A percentile compares a stretch with the other conserved stretches of the same genome.
Evolutionary conservation across 2,113 vertebrate species (phyloP).

Genomic region (Dromaius novaehollandiae): DNA sequence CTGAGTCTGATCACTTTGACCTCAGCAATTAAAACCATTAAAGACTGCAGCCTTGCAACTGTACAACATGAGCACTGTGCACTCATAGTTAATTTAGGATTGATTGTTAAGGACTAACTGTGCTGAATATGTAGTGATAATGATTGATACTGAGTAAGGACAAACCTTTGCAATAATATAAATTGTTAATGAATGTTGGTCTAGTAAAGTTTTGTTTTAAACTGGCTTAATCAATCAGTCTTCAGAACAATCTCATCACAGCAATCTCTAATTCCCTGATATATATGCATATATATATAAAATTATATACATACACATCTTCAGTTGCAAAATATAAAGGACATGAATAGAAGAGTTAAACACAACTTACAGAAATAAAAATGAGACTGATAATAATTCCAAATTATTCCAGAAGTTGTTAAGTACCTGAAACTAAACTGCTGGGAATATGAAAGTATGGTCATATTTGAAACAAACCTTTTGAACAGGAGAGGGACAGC

Average conservation of each 20-base stretch:
- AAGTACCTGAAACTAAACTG: neutral
- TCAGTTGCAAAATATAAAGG: neutral
- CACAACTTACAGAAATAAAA: neutral
- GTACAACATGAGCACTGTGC: neutral
- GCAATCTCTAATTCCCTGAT: neutral
- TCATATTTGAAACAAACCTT: neutral
- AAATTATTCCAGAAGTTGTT: neutral
- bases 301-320: neutral
- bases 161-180: neutral
- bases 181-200: neutral
- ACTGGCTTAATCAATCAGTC: neutral
- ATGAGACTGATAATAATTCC: neutral
- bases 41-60: neutral
- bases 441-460: neutral
- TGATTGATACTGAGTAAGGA: neutral
- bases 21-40: neutral
- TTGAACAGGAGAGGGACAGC: neutral
- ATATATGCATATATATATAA: neutral
- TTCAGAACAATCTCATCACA: neutral
- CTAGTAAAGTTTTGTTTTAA: neutral
- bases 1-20: neutral
- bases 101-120: neutral
- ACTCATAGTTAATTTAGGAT: neutral
- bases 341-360: neutral
- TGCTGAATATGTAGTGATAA: neutral